Percentiles rank a stretch among this genome's conserved stretches.
Evolutionary conservation across 2,113 vertebrate genomes (phyloP).

Genomic region (Edolisoma coerulescens): DNA sequence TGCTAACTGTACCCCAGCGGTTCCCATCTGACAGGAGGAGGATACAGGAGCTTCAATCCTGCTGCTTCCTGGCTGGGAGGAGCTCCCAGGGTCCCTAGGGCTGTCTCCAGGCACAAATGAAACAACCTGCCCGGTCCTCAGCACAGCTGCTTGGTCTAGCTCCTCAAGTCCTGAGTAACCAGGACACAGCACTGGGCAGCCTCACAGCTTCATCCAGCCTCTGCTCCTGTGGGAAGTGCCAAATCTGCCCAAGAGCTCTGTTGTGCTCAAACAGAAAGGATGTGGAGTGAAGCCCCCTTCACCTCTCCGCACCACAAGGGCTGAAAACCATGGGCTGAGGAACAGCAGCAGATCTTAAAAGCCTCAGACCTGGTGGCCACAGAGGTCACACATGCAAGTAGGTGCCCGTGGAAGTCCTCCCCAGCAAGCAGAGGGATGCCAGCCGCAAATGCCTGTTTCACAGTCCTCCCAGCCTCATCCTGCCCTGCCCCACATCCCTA

Average conservation of each 20-base stretch:
- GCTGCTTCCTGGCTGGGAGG: not conserved
- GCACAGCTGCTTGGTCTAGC: not conserved
- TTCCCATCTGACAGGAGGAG: not conserved
- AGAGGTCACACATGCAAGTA: not conserved
- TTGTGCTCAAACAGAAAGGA: not conserved
- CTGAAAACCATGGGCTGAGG: not conserved
- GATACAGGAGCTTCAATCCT: not conserved
- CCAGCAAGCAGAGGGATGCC: not conserved
- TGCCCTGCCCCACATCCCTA: not conserved
- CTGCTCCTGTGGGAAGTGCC: not conserved
- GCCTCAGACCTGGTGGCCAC: not conserved
- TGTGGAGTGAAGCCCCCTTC: not conserved
- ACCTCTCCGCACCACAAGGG: not conserved
- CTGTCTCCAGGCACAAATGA: not conserved
- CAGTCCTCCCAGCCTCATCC: not conserved
- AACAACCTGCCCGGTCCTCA: not conserved
- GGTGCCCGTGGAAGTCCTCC: accelerated
- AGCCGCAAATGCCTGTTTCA: accelerated
- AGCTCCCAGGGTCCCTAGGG: not conserved
- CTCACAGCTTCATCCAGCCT: not conserved
- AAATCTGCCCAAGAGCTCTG: not conserved
- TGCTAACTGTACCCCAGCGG: not conserved
- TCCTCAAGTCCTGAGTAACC: not conserved
- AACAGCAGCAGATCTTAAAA: not conserved
- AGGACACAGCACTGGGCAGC: not conserved